A percentile compares a stretch with the other conserved stretches of the same genome.
phyloP scores from a whole-genome alignment of 2,888 invertebrate species.

The Sinotaia quadrata region DNA sequence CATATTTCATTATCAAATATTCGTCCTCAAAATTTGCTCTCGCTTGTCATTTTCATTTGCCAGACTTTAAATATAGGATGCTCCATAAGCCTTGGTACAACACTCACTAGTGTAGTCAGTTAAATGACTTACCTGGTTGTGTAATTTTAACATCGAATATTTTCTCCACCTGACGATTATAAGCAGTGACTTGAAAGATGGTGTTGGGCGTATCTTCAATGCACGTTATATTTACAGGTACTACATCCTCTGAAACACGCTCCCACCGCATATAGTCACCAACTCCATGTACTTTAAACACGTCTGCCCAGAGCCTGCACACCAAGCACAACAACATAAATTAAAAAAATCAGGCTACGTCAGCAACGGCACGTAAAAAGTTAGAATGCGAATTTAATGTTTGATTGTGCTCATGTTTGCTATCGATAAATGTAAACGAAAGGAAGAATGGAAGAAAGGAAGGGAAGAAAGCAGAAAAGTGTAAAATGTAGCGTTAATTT shows the following conservation, averaged over 20 bases:
- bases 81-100: too few relatives aligned
- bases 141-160: slow-evolving; percentile 96
- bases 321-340: slow-evolving; percentile 11
- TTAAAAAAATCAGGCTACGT: background rate
- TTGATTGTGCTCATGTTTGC: background rate
- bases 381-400: too few relatives aligned
- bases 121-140: slow-evolving; percentile 88
- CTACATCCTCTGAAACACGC: slow-evolving; percentile 97
- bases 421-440: background rate
- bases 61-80: too few relatives aligned
- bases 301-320: slow-evolving; percentile 94
- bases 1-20: too few relatives aligned
- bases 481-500: too few relatives aligned
- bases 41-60: too few relatives aligned
- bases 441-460: background rate
- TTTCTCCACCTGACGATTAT: slow-evolving; percentile 98
- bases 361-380: too few relatives aligned
- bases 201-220: slow-evolving; percentile 96
- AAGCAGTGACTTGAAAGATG: slow-evolving; percentile 98
- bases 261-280: slow-evolving; percentile 81
- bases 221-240: slow-evolving; percentile 98
- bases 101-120: too few relatives aligned
- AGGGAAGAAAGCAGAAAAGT: background rate
- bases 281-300: slow-evolving; percentile 97
- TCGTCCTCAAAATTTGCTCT: too few relatives aligned